Percentiles rank a stretch among this genome's conserved stretches.
phyloP scores from a whole-genome alignment of 2,888 invertebrate genomes.

The Tetragonula carbonaria region DNA sequence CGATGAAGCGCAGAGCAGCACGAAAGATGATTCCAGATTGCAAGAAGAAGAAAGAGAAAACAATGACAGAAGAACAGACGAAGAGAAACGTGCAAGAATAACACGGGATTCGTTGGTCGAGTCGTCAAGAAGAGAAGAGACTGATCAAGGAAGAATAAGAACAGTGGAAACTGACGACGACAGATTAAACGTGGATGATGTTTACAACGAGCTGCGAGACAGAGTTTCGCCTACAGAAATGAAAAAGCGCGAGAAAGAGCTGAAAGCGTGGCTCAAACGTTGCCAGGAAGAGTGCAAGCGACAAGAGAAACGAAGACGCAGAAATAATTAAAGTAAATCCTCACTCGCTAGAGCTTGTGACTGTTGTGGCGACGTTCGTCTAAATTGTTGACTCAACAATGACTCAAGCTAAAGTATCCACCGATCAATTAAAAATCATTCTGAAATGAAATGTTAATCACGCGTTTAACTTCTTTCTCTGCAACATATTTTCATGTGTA shows the following conservation, averaged over 20 bases:
- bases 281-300: constrained; percentile 65
- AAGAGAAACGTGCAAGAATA: neutral
- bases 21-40: neutral
- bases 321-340: constrained; percentile 13
- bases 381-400: neutral
- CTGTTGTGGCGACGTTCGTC: neutral
- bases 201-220: neutral
- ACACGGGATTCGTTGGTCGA: neutral
- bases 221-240: neutral
- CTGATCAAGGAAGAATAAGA: neutral
- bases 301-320: constrained; percentile 7
- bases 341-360: neutral
- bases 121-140: neutral
- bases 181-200: neutral
- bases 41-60: neutral
- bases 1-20: neutral
- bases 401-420: neutral
- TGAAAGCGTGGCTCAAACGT: constrained; percentile 68
- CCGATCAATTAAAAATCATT: neutral
- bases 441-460: too few species aligned
- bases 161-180: neutral
- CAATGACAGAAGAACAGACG: neutral
- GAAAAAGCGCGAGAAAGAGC: constrained; percentile 53
- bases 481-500: too few species aligned
- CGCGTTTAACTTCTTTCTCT: too few species aligned